Percentiles rank a stretch among this genome's conserved stretches.
phyloP scores from a whole-genome alignment of 2,113 vertebrate genomes.

The Cochlearius cochlearius region DNA sequence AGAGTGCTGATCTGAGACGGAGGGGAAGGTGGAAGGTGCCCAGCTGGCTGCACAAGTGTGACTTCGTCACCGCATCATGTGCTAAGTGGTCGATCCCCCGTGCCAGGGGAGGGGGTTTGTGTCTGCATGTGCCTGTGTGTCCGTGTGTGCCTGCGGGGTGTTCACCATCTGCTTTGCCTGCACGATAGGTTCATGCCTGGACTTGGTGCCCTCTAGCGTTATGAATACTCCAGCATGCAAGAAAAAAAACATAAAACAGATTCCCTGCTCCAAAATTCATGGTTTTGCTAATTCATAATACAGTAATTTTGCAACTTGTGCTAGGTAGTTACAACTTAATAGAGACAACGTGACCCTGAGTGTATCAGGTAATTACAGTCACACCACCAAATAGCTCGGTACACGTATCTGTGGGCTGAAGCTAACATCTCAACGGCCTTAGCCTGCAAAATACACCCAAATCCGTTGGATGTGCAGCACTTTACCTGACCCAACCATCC shows the following conservation, averaged over 20 bases:
- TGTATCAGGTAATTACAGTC: too few species aligned
- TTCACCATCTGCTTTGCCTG: rapidly evolving
- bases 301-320: neutral
- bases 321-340: neutral
- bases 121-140: too few species aligned
- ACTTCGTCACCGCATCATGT: too few species aligned
- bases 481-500: rapidly evolving
- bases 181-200: rapidly evolving
- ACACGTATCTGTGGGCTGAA: rapidly evolving
- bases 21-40: neutral
- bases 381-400: neutral
- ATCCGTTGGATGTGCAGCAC: too few species aligned
- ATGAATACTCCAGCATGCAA: neutral
- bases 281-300: neutral
- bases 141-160: too few species aligned
- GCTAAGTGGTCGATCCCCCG: neutral
- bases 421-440: neutral
- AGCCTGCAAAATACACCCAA: neutral
- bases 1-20: rapidly evolving
- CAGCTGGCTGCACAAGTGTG: neutral
- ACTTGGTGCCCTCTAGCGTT: neutral
- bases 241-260: neutral
- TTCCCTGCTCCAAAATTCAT: neutral
- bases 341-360: neutral
- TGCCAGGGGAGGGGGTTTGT: neutral